Evolutionary conservation across 2,888 invertebrate genomes (phyloP), one percentile per base, ranked within the genome.

Genomic region (Eilema sororculum): DNA sequence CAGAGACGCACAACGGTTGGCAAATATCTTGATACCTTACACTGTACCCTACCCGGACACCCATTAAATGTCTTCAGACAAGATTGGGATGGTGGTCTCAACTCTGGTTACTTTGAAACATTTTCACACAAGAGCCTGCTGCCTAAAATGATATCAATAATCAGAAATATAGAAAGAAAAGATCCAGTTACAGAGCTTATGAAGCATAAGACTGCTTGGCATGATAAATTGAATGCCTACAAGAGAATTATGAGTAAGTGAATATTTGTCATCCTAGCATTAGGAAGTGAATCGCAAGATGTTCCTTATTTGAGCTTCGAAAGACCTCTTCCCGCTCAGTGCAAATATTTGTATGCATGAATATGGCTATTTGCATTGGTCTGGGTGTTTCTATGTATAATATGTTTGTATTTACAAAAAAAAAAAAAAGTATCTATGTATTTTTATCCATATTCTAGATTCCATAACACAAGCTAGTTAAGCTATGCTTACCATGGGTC

Each of bases 51-150:
- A 0, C 89, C 87, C n/a, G 92, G 90, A 3, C 89, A 90, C 70
- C 90, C 91, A 0, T 67, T 91, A 8, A 89, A 90, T 41, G 77
- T 79, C 13, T 94, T 94, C 60, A 84, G 81, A 61, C 87, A 91
- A 0, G 86, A 91, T 16, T 95, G 94, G 93, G 91, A 93, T 68
- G 95, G 95, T 4, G 88, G 88, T 6, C 82, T 94, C 0, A 84
- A 84, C 20, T 74, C 86, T 0, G 88, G 89, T 16, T 94, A 89
- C 71, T 95, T 93, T 81, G 91, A 95, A 78, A 82, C 82, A 41
- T 90, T 95, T 72, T 76, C 87, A 13, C 90, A 92, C 72, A 92
- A 87, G 76, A 90, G 92, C 77, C 78, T 90, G 22, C 78, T 87
- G 60, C 95, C 95, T 2, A 90, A 89, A 78, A 87, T 93, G 59